These are phyloP conservation scores for Drosophila mimetica DNA, from an alignment of 2,888 invertebrate species.

Conservation along the genomic window DNA sequence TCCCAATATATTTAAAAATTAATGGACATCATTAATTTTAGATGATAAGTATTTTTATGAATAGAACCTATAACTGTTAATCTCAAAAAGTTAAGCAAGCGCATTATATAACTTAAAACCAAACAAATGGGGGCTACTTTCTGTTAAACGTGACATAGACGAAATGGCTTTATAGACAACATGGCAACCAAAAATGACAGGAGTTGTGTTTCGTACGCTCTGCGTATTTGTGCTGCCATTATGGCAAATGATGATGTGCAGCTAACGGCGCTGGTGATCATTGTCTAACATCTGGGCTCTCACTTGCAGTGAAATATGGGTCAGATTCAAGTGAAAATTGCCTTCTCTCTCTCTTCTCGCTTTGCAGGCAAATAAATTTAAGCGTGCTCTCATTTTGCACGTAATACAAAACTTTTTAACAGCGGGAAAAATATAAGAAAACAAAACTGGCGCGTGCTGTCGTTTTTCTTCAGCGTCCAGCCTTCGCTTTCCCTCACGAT, in stretches of 20 bases:
- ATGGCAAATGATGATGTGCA: conserved; percentile 70
- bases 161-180: conserved; percentile 18
- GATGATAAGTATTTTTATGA: too few relatives aligned
- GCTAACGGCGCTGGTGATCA: conserved; percentile 62
- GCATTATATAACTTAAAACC: not conserved
- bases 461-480: conserved; percentile 52
- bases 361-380: conserved; percentile 64
- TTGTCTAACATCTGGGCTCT: conserved; percentile 35
- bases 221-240: conserved; percentile 36
- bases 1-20: too few relatives aligned
- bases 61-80: too few relatives aligned
- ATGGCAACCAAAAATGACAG: conserved; percentile 53
- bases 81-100: not conserved
- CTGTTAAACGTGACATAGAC: conserved; percentile 11
- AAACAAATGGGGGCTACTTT: not conserved
- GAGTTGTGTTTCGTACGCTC: conserved; percentile 4
- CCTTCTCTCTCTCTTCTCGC: conserved; percentile 1
- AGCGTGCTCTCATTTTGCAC: conserved; percentile 67
- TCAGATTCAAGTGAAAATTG: conserved; percentile 65
- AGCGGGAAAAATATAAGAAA: conserved; percentile 48
- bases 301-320: conserved; percentile 60
- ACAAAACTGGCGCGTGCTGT: conserved; percentile 58
- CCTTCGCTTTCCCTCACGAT: conserved; percentile 13
- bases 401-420: conserved; percentile 71
- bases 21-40: too few relatives aligned